phyloP scores from a whole-genome alignment of 1,140 invertebrate species.

The Samia ricini region DNA sequence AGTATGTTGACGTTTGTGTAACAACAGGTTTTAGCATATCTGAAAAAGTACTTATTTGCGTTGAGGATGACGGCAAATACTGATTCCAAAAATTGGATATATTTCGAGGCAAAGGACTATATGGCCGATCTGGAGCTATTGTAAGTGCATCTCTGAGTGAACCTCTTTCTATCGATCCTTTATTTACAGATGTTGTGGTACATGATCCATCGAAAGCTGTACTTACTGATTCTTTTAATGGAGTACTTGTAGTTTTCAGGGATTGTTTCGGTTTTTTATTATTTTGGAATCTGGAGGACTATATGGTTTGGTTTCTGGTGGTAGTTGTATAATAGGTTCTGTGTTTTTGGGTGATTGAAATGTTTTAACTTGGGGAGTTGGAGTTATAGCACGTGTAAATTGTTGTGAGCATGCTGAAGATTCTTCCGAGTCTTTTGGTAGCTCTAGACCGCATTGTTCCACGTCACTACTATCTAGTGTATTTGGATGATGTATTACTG shows the following conservation, averaged over 20 bases:
- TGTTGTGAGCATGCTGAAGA: constrained; percentile 42
- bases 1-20: constrained; percentile 39
- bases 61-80: constrained; percentile 36
- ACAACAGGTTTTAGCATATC: constrained; percentile 47
- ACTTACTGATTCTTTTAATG: constrained; percentile 83
- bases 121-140: constrained; percentile 82
- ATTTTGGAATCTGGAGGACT: constrained; percentile 80
- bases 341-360: constrained; percentile 66
- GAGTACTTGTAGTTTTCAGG: constrained; percentile 78
- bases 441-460: neutral
- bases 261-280: constrained; percentile 72
- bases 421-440: constrained; percentile 17
- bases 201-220: constrained; percentile 83
- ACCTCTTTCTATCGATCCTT: constrained; percentile 45
- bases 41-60: constrained; percentile 30
- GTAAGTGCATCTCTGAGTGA: constrained; percentile 84
- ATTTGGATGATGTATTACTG: neutral
- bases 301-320: constrained; percentile 80
- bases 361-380: constrained; percentile 77
- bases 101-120: constrained; percentile 70
- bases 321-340: constrained; percentile 74
- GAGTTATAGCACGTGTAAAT: constrained; percentile 43
- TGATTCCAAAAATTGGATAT: constrained; percentile 36
- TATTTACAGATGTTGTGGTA: constrained; percentile 70
- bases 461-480: neutral